These are phyloP conservation scores for Mormyrus hasselquistii DNA, from an alignment of 2,797 vertebrate genomes.

Conservation along the genomic window DNA sequence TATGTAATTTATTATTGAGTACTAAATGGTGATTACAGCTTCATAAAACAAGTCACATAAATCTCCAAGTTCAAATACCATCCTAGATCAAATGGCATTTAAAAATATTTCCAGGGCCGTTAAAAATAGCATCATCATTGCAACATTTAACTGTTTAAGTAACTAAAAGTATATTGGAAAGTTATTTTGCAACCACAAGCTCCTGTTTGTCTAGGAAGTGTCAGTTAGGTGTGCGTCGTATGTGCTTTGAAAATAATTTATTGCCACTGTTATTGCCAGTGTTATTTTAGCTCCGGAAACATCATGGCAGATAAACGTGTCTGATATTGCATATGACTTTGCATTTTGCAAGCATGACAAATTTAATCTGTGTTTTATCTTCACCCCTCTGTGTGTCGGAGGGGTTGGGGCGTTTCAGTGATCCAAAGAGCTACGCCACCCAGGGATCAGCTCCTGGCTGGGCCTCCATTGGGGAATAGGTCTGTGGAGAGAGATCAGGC, in stretches of 20 bases:
- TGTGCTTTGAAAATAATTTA: background rate
- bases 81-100: background rate
- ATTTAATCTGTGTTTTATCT: background rate
- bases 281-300: no score
- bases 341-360: background rate
- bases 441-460: background rate
- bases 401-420: background rate
- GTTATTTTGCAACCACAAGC: background rate
- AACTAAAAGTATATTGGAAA: background rate
- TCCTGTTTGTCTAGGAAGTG: background rate
- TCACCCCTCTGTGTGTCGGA: background rate
- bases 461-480: background rate
- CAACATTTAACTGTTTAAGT: background rate
- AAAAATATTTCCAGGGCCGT: background rate
- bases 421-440: background rate
- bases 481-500: background rate
- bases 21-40: background rate
- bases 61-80: background rate
- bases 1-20: background rate
- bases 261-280: background rate
- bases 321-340: background rate
- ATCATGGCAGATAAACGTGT: background rate
- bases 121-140: background rate
- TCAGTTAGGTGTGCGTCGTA: background rate
- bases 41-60: background rate